phyloP scores from a whole-genome alignment of 35 echinoderm and acorn worm genomes.

The Apostichopus californicus region DNA sequence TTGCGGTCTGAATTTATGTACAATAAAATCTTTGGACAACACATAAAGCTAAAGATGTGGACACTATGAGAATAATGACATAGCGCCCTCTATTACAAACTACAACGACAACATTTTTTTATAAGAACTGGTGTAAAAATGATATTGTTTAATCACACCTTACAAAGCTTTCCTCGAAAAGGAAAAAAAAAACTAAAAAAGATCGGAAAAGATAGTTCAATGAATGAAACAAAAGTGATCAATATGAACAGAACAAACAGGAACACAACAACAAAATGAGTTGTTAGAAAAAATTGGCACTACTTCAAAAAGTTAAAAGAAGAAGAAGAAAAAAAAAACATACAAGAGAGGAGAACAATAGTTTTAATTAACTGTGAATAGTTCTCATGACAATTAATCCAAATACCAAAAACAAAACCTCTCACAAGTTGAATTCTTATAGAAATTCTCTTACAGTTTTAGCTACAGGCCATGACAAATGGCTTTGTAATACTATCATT shows the following conservation, averaged over 20 bases:
- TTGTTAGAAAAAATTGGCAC: slow-evolving; percentile 31
- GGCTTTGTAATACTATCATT: not conserved
- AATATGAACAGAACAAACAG: slow-evolving; percentile 1
- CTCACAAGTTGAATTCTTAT: not conserved
- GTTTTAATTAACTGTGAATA: slow-evolving; percentile 12
- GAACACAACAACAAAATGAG: slow-evolving; percentile 35
- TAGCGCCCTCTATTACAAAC: slow-evolving; percentile 31
- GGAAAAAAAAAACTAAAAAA: too few species aligned
- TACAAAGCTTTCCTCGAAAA: too few species aligned
- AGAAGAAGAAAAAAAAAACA: not conserved
- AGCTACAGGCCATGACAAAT: not conserved
- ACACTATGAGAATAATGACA: slow-evolving; percentile 24
- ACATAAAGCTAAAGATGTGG: slow-evolving; percentile 39
- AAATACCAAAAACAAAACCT: too few species aligned
- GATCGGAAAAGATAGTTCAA: not conserved
- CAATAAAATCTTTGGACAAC: slow-evolving; percentile 55
- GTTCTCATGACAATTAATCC: not conserved
- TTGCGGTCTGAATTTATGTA: slow-evolving; percentile 38
- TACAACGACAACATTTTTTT: not conserved
- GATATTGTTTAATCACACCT: too few species aligned
- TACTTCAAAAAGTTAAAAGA: slow-evolving; percentile 19
- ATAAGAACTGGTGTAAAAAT: not conserved
- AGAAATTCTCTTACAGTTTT: not conserved
- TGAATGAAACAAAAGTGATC: not conserved
- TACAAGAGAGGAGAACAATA: too few species aligned